Conservation (phyloP, 2,113 vertebrate genomes). For the Pseudonaja textilis region DNA sequence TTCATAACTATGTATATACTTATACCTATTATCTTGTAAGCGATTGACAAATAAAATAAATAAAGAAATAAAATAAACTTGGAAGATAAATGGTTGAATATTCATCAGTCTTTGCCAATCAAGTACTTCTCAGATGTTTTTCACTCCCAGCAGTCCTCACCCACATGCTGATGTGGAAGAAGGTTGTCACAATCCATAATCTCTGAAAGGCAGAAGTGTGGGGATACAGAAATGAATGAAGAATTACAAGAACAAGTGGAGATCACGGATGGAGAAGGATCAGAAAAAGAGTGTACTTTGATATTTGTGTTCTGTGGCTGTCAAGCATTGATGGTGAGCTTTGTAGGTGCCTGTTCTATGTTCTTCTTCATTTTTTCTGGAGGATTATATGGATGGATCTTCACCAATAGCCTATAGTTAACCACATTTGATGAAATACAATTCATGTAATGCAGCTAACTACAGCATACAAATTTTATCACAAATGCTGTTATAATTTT, state of each 20-base stretch:
- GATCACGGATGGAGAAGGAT: not conserved
- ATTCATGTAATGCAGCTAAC: not conserved
- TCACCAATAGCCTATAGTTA: not conserved
- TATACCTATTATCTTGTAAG: no score
- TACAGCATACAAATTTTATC: not conserved
- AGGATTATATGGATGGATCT: not conserved
- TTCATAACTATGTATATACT: no score
- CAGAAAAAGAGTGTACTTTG: not conserved
- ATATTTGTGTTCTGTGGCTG: not conserved
- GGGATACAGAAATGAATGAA: not conserved
- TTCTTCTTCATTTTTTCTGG: not conserved
- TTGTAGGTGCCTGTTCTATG: not conserved
- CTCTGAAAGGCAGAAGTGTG: not conserved
- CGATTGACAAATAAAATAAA: no score
- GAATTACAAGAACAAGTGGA: not conserved
- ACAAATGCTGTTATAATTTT: not conserved
- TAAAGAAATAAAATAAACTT: no score
- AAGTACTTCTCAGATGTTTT: not conserved
- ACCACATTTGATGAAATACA: not conserved
- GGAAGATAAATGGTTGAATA: not conserved
- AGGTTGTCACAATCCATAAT: not conserved
- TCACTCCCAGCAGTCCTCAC: not conserved
- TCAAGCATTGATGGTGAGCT: not conserved
- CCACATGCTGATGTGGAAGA: not conserved
- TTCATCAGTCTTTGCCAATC: not conserved